These are phyloP conservation scores for Cistogaster globosa DNA, from an alignment of 2,888 invertebrate species.

Conservation along the genomic window DNA sequence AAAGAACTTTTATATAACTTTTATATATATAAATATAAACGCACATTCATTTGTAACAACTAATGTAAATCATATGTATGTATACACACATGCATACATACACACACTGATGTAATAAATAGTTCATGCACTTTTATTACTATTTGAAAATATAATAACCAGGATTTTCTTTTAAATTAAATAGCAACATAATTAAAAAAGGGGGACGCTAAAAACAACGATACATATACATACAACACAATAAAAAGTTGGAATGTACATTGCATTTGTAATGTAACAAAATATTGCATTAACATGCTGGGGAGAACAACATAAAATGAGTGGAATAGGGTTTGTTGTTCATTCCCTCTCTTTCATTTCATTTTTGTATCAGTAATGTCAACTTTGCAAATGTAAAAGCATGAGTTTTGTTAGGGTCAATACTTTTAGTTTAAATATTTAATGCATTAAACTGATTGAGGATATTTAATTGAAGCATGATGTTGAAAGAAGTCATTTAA, in stretches of 20 bases:
- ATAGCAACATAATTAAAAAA: slow-evolving; percentile 16
- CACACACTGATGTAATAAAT: background rate
- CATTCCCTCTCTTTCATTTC: slow-evolving; percentile 4
- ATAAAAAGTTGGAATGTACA: slow-evolving; percentile 7
- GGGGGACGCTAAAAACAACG: slow-evolving; percentile 37
- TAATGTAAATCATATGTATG: background rate
- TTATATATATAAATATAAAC: background rate
- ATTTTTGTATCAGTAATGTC: slow-evolving; percentile 13
- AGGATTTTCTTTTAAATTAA: slow-evolving; percentile 29
- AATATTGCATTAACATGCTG: slow-evolving; percentile 44
- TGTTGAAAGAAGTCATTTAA: too few relatives aligned
- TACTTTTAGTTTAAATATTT: too few relatives aligned
- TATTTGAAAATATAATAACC: slow-evolving; percentile 11
- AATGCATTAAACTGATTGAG: too few relatives aligned
- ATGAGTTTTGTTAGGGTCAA: background rate
- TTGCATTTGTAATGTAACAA: slow-evolving; percentile 6
- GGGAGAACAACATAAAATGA: slow-evolving; percentile 33
- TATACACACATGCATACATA: background rate
- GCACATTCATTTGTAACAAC: background rate
- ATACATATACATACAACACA: slow-evolving; percentile 11
- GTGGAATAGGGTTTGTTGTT: background rate
- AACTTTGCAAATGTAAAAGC: background rate
- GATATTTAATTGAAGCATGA: too few relatives aligned
- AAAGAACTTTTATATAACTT: too few relatives aligned
- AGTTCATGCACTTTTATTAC: slow-evolving; percentile 22